Conservation (phyloP, 1,140 invertebrate species). For the Lordiphosa clarofinis region DNA sequence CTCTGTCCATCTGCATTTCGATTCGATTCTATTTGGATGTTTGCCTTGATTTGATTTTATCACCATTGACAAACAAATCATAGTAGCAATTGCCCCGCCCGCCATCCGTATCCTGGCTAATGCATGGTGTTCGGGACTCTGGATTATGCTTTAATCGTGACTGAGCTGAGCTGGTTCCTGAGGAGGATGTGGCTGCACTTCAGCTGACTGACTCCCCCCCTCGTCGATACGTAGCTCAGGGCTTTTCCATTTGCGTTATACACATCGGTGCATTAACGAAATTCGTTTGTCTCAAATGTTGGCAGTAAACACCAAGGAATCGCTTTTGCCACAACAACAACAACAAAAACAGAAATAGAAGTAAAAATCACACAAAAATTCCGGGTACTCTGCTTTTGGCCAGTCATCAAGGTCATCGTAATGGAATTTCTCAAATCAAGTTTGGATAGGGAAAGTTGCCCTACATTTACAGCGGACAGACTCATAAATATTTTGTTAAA, state of each 20-base stretch:
- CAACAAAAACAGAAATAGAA: neutral
- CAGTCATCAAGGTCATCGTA: no score
- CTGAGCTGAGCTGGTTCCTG: neutral
- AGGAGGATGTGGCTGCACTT: constrained; percentile 17
- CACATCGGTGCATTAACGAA: constrained; percentile 27
- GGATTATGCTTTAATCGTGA: constrained; percentile 11
- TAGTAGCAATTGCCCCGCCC: constrained; percentile 2
- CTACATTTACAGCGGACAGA: no score
- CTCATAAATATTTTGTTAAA: no score
- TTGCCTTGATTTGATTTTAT: constrained; percentile 21
- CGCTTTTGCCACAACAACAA: constrained; percentile 1
- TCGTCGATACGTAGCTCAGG: constrained; percentile 4
- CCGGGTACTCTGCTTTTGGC: no score
- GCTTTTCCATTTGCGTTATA: constrained; percentile 21
- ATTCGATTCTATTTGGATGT: constrained; percentile 18
- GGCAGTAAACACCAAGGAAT: constrained; percentile 16
- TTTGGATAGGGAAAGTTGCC: no score
- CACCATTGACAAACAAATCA: constrained; percentile 22
- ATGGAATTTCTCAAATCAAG: no score
- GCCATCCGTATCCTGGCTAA: neutral
- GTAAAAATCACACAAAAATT: neutral
- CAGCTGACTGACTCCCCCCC: constrained; percentile 6
- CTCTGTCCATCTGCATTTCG: constrained; percentile 20
- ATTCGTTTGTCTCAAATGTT: constrained; percentile 25
- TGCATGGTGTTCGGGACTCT: constrained; percentile 1